These are phyloP conservation scores for Pseudotriccus pelzelni DNA, from an alignment of 2,797 vertebrate species.

Conservation along the genomic window DNA sequence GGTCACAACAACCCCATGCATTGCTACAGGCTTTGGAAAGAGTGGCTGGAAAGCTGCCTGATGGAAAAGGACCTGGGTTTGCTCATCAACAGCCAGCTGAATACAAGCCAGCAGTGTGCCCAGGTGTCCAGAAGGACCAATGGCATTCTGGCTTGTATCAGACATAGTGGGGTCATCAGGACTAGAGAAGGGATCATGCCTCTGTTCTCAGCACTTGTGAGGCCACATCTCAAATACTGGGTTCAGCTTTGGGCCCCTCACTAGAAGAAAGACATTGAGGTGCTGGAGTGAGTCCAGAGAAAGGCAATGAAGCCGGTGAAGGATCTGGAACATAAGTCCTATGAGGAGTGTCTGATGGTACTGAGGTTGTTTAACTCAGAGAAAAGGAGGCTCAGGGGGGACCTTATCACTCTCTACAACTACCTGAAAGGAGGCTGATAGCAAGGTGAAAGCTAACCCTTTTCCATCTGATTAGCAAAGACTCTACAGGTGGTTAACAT, in stretches of 20 bases:
- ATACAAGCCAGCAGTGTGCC: neutral
- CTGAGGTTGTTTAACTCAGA: neutral
- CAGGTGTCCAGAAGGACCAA: neutral
- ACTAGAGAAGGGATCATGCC: neutral
- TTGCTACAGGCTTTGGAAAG: neutral
- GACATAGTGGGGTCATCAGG: neutral
- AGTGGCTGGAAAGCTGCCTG: neutral
- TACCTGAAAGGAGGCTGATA: neutral
- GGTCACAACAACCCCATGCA: neutral
- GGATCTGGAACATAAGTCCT: neutral
- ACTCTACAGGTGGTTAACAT: neutral
- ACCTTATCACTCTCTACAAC: neutral
- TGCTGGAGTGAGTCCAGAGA: neutral
- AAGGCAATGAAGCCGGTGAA: neutral
- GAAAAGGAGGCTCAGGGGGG: neutral
- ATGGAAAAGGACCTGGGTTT: neutral
- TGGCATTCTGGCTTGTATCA: neutral
- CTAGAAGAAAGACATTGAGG: neutral
- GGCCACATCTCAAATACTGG: neutral
- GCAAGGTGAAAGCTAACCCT: neutral
- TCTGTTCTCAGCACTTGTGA: neutral
- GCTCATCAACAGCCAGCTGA: neutral
- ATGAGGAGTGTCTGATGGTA: neutral
- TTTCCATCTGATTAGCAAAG: neutral
- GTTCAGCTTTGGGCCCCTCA: neutral